phyloP scores from a whole-genome alignment of 2,888 invertebrate genomes.

The Hyppa rectilinea region DNA sequence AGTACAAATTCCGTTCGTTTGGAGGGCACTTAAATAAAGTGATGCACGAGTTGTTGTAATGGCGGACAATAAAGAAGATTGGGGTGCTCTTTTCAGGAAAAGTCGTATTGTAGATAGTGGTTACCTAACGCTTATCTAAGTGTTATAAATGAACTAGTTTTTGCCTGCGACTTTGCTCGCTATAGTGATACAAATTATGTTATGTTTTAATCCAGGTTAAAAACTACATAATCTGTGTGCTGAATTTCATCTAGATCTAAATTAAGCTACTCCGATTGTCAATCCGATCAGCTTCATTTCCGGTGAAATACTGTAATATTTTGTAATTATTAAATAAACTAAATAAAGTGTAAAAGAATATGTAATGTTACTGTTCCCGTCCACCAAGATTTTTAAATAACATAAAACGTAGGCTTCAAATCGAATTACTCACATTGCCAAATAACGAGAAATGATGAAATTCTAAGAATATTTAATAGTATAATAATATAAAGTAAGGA shows the following conservation, averaged over 20 bases:
- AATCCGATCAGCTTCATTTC: too few species aligned
- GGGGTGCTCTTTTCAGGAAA: neutral
- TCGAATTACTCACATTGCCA: neutral
- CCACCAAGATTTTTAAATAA: neutral
- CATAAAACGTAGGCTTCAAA: neutral
- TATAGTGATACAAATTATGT: too few species aligned
- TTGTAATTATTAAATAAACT: too few species aligned
- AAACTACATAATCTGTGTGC: too few species aligned
- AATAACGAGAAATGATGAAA: neutral
- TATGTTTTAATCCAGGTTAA: too few species aligned
- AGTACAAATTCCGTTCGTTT: conserved; percentile 24
- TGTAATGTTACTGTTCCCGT: neutral
- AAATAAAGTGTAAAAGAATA: neutral
- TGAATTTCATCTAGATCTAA: too few species aligned
- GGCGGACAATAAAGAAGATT: conserved; percentile 18
- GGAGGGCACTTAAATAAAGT: conserved; percentile 24
- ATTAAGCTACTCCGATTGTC: too few species aligned
- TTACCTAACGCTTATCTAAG: too few species aligned
- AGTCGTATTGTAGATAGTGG: neutral
- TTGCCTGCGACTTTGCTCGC: too few species aligned
- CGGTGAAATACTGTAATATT: too few species aligned
- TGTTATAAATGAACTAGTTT: too few species aligned
- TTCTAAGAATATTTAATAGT: neutral
- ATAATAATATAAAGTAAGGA: conserved; percentile 22
- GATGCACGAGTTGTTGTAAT: conserved; percentile 23